Conservation (phyloP, 2,888 invertebrate species). For the Cosmia pyralina region DNA sequence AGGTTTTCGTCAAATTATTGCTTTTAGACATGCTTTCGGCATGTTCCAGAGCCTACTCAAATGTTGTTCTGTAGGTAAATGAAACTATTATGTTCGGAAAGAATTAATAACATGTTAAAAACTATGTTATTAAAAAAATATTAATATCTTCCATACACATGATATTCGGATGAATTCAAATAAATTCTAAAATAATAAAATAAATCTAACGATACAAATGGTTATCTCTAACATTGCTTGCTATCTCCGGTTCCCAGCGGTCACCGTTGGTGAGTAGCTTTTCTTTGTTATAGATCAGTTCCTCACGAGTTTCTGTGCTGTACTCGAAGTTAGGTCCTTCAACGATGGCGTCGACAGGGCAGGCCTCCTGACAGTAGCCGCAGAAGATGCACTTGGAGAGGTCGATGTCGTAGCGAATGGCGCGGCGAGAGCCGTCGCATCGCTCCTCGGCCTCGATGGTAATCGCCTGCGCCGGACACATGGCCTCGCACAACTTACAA, state of each 20-base stretch:
- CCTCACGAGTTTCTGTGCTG: constrained; percentile 99
- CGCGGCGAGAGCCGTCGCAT: constrained; percentile 97
- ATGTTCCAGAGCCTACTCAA: background rate
- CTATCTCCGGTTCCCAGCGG: constrained; percentile 99
- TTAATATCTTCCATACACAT: background rate
- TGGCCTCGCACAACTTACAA: constrained; percentile 99
- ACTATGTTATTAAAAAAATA: background rate
- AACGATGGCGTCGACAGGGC: constrained; percentile 99
- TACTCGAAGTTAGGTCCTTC: constrained; percentile 99
- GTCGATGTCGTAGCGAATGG: constrained; percentile 99
- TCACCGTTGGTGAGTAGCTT: constrained; percentile 98
- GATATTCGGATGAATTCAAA: background rate
- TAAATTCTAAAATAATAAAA: background rate
- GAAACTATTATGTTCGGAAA: constrained; percentile 8
- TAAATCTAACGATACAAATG: constrained; percentile 79
- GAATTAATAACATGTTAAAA: constrained; percentile 2
- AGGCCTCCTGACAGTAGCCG: constrained; percentile 99
- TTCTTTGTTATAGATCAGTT: constrained; percentile 99
- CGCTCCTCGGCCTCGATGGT: constrained; percentile 99
- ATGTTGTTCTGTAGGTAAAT: background rate
- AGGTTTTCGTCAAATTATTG: constrained; percentile 49
- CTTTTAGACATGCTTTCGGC: constrained; percentile 47
- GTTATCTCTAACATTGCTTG: constrained; percentile 94
- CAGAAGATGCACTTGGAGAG: constrained; percentile 99
- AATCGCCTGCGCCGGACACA: constrained; percentile 99